Evolutionary conservation across 2,797 vertebrate species (phyloP).

Genomic region (Myotis planiceps): DNA sequence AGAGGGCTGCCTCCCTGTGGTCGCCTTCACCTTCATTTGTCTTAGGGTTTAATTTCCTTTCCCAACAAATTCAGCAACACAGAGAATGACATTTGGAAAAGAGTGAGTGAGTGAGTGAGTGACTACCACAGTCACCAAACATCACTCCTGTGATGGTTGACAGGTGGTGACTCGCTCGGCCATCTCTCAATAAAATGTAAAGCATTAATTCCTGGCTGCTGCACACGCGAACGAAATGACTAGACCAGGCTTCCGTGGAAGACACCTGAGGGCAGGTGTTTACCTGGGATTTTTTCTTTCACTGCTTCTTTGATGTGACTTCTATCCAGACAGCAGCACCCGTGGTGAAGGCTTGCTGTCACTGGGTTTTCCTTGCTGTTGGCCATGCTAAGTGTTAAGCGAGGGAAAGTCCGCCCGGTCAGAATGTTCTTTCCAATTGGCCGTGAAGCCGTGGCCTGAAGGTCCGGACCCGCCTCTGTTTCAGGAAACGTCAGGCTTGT

Average conservation of each 20-base stretch:
- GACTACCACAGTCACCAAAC: background rate
- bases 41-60: background rate
- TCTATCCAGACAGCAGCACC: background rate
- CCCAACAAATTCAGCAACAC: background rate
- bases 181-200: background rate
- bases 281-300: background rate
- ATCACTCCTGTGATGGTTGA: background rate
- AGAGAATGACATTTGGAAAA: constrained; percentile 30
- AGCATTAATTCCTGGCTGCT: background rate
- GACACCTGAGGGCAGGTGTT: background rate
- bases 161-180: background rate
- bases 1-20: background rate
- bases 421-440: background rate
- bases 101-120: background rate
- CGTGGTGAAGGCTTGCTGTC: background rate
- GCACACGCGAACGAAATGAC: too few relatives aligned
- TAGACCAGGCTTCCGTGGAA: background rate
- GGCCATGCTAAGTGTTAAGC: background rate
- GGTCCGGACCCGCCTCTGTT: background rate
- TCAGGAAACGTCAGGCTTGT: background rate
- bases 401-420: background rate
- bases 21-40: background rate
- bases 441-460: background rate
- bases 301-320: background rate
- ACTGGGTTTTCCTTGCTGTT: background rate